phyloP scores from a whole-genome alignment of 2,797 vertebrate genomes.

The Cheirogaleus major region DNA sequence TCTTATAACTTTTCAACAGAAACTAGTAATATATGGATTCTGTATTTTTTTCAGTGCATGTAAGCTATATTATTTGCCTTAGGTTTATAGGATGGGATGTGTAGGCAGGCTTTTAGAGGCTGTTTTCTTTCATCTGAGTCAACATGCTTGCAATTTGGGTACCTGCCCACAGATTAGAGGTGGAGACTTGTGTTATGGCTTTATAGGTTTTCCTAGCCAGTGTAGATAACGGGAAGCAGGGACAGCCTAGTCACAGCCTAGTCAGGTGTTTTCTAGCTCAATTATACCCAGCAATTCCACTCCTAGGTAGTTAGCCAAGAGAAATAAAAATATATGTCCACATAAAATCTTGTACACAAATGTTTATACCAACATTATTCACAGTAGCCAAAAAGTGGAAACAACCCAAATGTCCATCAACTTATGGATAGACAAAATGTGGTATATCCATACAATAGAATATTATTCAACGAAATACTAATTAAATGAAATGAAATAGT shows the following conservation, averaged over 20 bases:
- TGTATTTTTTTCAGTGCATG: background rate
- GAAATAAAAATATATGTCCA: conserved; percentile 26
- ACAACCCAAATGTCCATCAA: background rate
- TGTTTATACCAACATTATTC: background rate
- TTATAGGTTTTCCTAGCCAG: background rate
- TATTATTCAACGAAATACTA: background rate
- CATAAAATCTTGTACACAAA: background rate
- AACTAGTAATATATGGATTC: background rate
- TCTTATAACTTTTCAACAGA: conserved; percentile 12
- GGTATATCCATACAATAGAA: background rate
- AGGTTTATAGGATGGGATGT: background rate
- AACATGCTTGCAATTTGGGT: conserved; percentile 11
- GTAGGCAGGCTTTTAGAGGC: background rate
- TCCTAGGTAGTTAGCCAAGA: conserved; percentile 17
- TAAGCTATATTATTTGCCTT: background rate
- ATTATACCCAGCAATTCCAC: background rate
- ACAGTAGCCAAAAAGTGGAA: background rate
- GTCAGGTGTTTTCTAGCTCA: background rate
- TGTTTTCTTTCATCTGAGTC: background rate
- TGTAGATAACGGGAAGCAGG: background rate
- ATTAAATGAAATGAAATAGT: too few species aligned
- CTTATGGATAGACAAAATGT: background rate
- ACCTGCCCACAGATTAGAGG: conserved; percentile 32
- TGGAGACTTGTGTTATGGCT: background rate
- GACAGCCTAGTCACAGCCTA: background rate